Base-by-base conservation (phyloP, 2,113 vertebrate species). In the Gobio gobio region DNA sequence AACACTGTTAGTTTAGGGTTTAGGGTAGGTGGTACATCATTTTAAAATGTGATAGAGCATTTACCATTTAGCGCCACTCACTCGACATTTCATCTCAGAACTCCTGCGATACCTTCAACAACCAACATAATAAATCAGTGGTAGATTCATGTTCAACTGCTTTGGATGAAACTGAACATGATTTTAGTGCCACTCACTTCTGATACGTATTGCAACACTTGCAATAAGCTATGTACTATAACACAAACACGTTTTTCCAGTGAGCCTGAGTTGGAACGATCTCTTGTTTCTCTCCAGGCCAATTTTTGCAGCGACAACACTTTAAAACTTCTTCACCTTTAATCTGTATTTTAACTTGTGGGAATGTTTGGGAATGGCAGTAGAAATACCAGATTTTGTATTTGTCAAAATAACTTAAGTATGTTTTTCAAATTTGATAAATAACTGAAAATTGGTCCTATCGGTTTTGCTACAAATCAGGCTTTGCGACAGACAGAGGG, bases 401-500 rank as follows among this genome's bases (percentile, higher is more conserved):
- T 68, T 70, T 22, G 18, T 40, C 66, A 70, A 43, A 70, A 70
- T 70, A 10, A 43, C 66, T n/a, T 22, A 70, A 70, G 33, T 4
- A 22, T 22, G 18, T 70, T 70, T 40, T 64, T 70, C 8, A 5
- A 36, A 18, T 66, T 66, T 8, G 20, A 43, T 70, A 43, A 72
- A 72, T 72, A 20, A 43, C 68, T 43, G 20, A 72, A 43, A 12
- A 43, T 70, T 40, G 36, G 36, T 22, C 9, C n/a, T 36, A 43
- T 10, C 0, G 10, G 20, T 5, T 43, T 72, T 43, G 73, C 73
- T 49, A 9, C 43, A 75, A 75, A 51, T 49, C n/a, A 51, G 43
- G 73, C 40, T 49, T 75, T 75, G 43, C 1, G n/a, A 75, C 22
- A 75, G 13, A 49, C 43, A 82, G 77, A 88, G n/a, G n/a, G 79